Percentiles rank a stretch among this genome's conserved stretches.
phyloP scores from a whole-genome alignment of 2,113 vertebrate species.

The Cyprinus carpio region DNA sequence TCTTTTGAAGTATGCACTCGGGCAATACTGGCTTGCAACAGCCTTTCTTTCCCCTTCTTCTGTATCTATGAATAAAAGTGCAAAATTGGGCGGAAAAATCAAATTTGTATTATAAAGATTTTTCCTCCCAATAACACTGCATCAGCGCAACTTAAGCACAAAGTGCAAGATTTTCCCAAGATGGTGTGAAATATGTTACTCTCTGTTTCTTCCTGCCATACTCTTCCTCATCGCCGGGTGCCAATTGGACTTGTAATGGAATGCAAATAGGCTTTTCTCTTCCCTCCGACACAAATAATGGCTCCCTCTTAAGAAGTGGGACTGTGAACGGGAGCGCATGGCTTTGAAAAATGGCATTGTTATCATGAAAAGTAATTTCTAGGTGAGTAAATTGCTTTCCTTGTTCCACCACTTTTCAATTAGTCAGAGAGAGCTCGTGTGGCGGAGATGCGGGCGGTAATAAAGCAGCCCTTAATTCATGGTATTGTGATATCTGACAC shows the following conservation, averaged over 20 bases:
- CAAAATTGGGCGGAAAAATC: neutral
- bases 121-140: neutral
- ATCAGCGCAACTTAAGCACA: neutral
- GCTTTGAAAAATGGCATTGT: conserved; percentile 53
- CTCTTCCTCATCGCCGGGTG: conserved; percentile 27
- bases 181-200: conserved; percentile 23
- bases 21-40: neutral
- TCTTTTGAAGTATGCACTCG: neutral
- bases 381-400: conserved; percentile 62
- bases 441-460: conserved; percentile 12
- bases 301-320: conserved; percentile 26
- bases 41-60: neutral
- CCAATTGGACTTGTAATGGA: conserved; percentile 25
- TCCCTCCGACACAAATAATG: conserved; percentile 45
- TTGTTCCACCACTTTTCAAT: conserved; percentile 60
- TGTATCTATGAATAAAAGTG: neutral
- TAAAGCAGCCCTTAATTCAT: conserved; percentile 53
- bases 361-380: conserved; percentile 58
- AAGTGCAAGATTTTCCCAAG: conserved; percentile 15
- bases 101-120: neutral
- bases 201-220: neutral
- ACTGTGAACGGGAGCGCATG: neutral
- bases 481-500: conserved; percentile 55
- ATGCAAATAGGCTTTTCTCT: conserved; percentile 50
- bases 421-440: conserved; percentile 46